Evolutionary conservation across 2,888 invertebrate species (phyloP), one percentile per base, ranked within the genome.

Genomic region (Lottia scabra): DNA sequence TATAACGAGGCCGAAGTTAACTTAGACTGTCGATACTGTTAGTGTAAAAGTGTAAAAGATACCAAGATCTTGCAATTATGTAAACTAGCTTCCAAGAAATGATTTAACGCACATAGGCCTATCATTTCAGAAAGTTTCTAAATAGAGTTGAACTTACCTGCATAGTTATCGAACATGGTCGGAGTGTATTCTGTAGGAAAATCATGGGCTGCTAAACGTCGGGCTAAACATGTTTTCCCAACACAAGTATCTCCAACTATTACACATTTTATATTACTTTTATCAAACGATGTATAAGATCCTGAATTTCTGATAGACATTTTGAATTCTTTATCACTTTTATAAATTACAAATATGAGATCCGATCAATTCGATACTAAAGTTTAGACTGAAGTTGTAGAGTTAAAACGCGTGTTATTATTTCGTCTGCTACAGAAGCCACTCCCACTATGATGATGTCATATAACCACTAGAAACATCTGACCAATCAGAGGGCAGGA

Each of bases 121-220:
- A 1, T 38, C 10, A 10, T 38, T 38, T 38, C 38, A 6, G 8
- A 30, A 30, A 2, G 38, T 38, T 38, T 38, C 10, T 38, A 10
- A 62, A 38, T n/a, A 48, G 27, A 30, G 27, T 62, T 65, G 45
- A 48, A 71, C 75, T 75, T 80, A 85, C 85, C 83, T 68, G 83
- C 82, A 77, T 81, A 85, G 73, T 84, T 85, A 72, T 84, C 85
- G 68, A 85, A 84, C 64, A 82, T 75, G 0, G 85, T 85, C 8
- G 85, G 85, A 30, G 75, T 79, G 68, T 85, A 85, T 65, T 83
- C 83, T 48, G 77, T 76, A 23, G 77, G 81, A 68, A 83, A 84
- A 5, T 79, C 81, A 56, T 82, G 73, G 2, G 82, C 76, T 10
- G 85, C 81, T 15, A 85, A 74, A 45, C 84, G 73, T 19, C 79